Conservation (phyloP, 2,888 invertebrate genomes). For the Exephanes ischioxanthus region DNA sequence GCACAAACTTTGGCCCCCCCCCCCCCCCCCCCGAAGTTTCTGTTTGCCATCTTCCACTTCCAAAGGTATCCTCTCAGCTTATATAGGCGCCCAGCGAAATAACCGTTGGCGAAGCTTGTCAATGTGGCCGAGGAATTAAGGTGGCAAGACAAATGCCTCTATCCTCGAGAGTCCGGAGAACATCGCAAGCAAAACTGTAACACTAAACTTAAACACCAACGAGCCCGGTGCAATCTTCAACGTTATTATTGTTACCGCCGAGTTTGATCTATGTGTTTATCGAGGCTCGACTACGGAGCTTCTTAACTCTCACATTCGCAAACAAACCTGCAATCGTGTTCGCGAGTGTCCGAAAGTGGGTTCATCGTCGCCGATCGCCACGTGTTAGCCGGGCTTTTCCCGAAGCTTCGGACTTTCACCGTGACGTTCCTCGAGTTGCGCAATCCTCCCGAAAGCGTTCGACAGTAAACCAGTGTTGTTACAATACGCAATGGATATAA, state of each 20-base stretch:
- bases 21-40: constrained; percentile 27
- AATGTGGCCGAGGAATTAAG: constrained; percentile 44
- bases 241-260: not conserved
- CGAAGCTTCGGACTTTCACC: not conserved
- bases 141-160: constrained; percentile 16
- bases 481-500: not conserved
- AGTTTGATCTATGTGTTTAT: not conserved
- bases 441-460: not conserved
- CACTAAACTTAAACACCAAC: constrained; percentile 11
- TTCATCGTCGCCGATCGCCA: not conserved
- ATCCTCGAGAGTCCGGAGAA: not conserved
- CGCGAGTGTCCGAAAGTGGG: not conserved
- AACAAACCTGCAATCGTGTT: not conserved
- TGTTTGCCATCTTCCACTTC: constrained; percentile 36
- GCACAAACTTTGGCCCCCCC: constrained; percentile 13
- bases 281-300: not conserved
- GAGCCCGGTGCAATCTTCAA: not conserved
- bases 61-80: constrained; percentile 4
- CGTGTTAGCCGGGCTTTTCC: not conserved
- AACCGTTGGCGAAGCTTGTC: constrained; percentile 40
- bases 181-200: not conserved
- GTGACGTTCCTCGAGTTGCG: not conserved
- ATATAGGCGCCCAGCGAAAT: constrained; percentile 10
- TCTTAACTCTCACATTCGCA: not conserved
- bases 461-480: not conserved